Evolutionary conservation across 2,797 vertebrate species (phyloP).

Genomic region (Agapornis canus): DNA sequence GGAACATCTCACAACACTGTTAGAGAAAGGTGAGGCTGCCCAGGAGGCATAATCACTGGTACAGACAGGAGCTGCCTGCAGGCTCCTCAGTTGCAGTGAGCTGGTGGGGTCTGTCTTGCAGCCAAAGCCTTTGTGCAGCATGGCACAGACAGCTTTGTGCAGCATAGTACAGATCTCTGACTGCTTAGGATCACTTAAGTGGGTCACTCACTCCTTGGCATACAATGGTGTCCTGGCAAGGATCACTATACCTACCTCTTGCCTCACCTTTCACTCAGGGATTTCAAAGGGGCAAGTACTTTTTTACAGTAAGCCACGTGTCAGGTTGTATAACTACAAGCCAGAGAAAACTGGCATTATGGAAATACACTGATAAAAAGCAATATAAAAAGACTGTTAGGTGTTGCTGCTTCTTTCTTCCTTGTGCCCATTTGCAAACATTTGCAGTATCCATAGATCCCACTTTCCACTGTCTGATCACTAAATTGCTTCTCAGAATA

Average conservation of each 20-base stretch:
- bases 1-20: background rate
- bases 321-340: background rate
- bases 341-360: background rate
- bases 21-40: background rate
- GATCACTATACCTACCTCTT: background rate
- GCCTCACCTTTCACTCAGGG: background rate
- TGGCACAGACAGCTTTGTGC: background rate
- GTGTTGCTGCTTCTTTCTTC: background rate
- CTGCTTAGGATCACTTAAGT: background rate
- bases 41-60: background rate
- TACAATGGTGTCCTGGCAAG: background rate
- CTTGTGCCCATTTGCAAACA: background rate
- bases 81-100: background rate
- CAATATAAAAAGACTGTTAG: background rate
- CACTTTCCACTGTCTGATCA: background rate
- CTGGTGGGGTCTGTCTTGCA: background rate
- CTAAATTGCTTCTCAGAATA: background rate
- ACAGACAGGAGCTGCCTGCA: background rate
- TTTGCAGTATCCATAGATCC: background rate
- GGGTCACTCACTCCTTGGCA: background rate
- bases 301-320: background rate
- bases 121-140: background rate
- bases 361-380: background rate
- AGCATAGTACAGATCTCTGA: background rate
- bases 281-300: background rate